Evolutionary conservation across 2,888 invertebrate genomes (phyloP).

Genomic region (Drosophila suboccidentalis): DNA sequence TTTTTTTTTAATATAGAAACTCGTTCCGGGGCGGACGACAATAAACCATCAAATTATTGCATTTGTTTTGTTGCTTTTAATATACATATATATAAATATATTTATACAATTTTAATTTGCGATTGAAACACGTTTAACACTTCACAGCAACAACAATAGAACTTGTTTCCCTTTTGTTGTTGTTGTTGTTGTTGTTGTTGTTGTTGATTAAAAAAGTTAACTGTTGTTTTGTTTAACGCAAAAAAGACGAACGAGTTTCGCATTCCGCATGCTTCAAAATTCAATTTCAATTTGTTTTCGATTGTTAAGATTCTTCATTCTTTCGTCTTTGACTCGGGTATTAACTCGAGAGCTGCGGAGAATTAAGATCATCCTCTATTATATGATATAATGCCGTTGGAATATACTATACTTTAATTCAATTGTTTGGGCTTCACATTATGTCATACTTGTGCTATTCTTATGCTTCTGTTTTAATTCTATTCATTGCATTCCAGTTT

Average conservation of each 20-base stretch:
- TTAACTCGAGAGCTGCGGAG: not conserved
- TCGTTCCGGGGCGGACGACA: conserved; percentile 52
- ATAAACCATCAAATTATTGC: conserved; percentile 50
- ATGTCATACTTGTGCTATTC: conserved; percentile 1
- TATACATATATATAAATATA: conserved; percentile 39
- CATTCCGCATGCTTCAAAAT: conserved; percentile 50
- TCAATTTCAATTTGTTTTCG: conserved; percentile 39
- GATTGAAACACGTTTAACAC: conserved; percentile 66
- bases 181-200: conserved; percentile 49
- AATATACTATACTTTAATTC: conserved; percentile 4
- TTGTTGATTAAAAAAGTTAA: conserved; percentile 59
- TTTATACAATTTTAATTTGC: conserved; percentile 56
- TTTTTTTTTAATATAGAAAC: conserved; percentile 50
- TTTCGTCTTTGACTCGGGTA: conserved; percentile 4
- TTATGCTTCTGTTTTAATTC: not conserved
- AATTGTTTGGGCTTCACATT: conserved; percentile 1
- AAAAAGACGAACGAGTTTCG: conserved; percentile 63
- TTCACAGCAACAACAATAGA: conserved; percentile 58
- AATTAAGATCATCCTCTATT: conserved; percentile 1
- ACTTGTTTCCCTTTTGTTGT: conserved; percentile 68
- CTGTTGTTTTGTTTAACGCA: conserved; percentile 72
- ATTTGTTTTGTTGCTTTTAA: conserved; percentile 50
- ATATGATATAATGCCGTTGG: not conserved
- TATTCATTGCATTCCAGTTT: not conserved
- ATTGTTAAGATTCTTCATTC: conserved; percentile 20